Evolutionary conservation across 2,888 invertebrate genomes (phyloP), one percentile per base, ranked within the genome.

Genomic region (Euspilapteryx auroguttella): DNA sequence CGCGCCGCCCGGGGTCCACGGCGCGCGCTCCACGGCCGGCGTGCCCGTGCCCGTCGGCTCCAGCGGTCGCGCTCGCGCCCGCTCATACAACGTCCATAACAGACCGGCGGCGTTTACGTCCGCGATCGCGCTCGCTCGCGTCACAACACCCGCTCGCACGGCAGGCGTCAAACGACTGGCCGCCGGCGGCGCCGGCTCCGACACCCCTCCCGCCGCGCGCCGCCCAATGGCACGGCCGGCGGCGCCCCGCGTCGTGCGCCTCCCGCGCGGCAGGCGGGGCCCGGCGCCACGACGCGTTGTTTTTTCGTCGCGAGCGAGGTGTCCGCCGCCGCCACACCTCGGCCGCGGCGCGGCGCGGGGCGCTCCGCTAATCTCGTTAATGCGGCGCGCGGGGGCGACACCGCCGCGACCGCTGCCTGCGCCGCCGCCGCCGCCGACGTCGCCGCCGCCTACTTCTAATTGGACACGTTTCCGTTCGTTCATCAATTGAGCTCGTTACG

Each of bases 11-110:
- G 65, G 65, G 63, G 47, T 55, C 71, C 68, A 66, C 63, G 69
- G 65, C 55, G 63, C 48, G 58, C 68, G 69, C 64, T 69, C 68
- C 69, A 68, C 64, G 66, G 56, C 66, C 65, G 64, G 62, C 65
- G 63, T 57, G 65, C 61, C 59, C 65, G 63, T 57, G 65, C 61
- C 59, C 62, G 61, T 53, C 58, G 77, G 77, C 73, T 71, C 66
- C 75, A 68, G 78, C 75, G 79, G 73, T 82, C 80, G 71, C 82
- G 71, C 59, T 54, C 54, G 66, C 65, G 63, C 81, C 82, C 78
- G 82, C 65, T 71, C 71, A 69, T 69, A 57, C 69, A 64, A 61
- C 58, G 59, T 56, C 57, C 65, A 61, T 63, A 55, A 49, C 58
- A 61, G 61, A 57, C 49, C 55, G 48, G 48, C 40, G 52, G 56